Evolutionary conservation across 2,888 invertebrate genomes (phyloP), one percentile per base, ranked within the genome.

Genomic region (Eledone cirrhosa): DNA sequence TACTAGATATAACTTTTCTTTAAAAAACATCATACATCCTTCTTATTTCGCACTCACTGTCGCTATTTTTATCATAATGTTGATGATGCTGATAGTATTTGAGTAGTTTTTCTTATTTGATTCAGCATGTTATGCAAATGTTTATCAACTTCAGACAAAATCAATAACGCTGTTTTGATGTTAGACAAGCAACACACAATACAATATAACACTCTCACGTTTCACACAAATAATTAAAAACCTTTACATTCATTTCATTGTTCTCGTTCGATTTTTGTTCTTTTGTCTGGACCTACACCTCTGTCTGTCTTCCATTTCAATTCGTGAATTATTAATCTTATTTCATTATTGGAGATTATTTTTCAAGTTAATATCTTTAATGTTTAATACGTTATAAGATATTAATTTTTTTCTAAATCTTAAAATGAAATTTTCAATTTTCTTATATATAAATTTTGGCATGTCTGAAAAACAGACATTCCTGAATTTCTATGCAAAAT

Each of bases 291-390:
- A 63, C 14, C 14, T 63, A 63, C 63, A 13, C 63, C 14, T 63
- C 14, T 14, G 14, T 63, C 63, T 63, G 8, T 63, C 3, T 3
- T 63, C 63, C 8, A 63, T 27, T 63, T 63, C 14, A 13, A 63
- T 63, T 63, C 63, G 14, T 63, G 14, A 63, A 63, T 63, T 63
- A 63, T 63, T 63, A 63, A 63, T 63, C 63, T 63, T 63, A 63
- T 63, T 63, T 63, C 16, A 53, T 53, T 53, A 53, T 53, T 53
- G 16, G 22, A 22, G 63, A 63, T 63, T 63, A 63, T 24, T 63
- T 63, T 63, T 16, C 63, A 63, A 63, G 63, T 8, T 63, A 63
- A 63, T 13, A 63, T 63, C 63, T 11, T 63, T 63, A 63, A 63
- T 13, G n/a, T 63, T 13, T 63, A 63, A 63, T 14, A 63, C 63